phyloP scores from a whole-genome alignment of 1,140 invertebrate species.

The Dreissena rostriformis region DNA sequence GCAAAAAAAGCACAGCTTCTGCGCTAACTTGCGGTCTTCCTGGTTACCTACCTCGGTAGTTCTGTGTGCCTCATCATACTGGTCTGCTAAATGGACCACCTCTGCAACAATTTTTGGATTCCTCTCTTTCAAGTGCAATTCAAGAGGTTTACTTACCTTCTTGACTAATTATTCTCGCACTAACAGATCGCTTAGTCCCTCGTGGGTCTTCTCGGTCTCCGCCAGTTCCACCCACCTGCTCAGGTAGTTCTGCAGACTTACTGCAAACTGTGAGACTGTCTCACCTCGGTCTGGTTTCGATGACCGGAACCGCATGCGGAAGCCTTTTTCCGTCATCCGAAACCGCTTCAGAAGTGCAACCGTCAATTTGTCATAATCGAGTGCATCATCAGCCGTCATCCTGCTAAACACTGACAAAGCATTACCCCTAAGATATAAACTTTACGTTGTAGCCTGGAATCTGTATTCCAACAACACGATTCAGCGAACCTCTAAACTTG shows the following conservation, averaged over 20 bases:
- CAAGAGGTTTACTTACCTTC: conserved; percentile 5
- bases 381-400: conserved; percentile 55
- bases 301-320: conserved; percentile 40
- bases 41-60: no score
- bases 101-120: no score
- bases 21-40: no score
- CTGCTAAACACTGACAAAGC: conserved; percentile 59
- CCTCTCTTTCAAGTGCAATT: conserved; percentile 34
- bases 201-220: neutral
- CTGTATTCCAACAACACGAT: no score
- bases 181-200: conserved; percentile 15
- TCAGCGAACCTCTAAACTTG: no score
- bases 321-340: conserved; percentile 60
- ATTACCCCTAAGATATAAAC: no score
- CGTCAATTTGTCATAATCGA: conserved; percentile 59
- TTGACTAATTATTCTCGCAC: conserved; percentile 31
- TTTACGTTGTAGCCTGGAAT: no score
- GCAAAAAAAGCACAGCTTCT: no score
- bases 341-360: conserved; percentile 60
- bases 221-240: conserved; percentile 28
- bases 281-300: conserved; percentile 55
- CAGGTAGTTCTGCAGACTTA: conserved; percentile 35
- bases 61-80: no score
- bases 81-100: no score
- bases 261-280: conserved; percentile 45